phyloP scores from a whole-genome alignment of 1,140 invertebrate species.

The Helicoverpa zea region DNA sequence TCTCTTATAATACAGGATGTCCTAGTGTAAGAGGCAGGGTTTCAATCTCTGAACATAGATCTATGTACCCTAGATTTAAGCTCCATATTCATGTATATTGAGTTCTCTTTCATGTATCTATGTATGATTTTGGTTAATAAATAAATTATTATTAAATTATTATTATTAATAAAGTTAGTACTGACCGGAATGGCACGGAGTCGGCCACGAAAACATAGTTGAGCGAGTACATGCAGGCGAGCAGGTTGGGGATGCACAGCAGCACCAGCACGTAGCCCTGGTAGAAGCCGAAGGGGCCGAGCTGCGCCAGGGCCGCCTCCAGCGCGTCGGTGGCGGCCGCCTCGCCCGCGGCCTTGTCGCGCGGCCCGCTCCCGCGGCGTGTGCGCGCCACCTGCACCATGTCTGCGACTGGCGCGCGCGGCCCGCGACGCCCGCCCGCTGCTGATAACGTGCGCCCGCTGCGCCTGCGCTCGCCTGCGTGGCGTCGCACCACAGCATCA shows the following conservation, averaged over 20 bases:
- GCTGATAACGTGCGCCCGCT: constrained; percentile 26
- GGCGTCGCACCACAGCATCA: neutral
- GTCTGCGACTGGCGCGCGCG: constrained; percentile 9
- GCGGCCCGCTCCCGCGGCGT: constrained; percentile 35
- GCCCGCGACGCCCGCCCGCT: neutral
- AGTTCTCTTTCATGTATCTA: no score
- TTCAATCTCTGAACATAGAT: no score
- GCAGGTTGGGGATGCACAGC: constrained; percentile 85
- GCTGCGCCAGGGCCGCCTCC: constrained; percentile 67
- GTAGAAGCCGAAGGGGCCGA: constrained; percentile 86
- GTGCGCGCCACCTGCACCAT: neutral
- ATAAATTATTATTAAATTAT: no score
- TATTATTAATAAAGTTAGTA: no score
- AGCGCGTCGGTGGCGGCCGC: constrained; percentile 59
- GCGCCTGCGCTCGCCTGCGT: neutral
- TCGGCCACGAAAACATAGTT: constrained; percentile 87
- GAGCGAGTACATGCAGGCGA: constrained; percentile 85
- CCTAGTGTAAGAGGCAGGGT: no score
- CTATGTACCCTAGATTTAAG: no score
- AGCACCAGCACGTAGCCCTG: constrained; percentile 85
- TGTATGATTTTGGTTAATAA: no score
- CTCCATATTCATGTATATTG: no score
- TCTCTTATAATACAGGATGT: no score
- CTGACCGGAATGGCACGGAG: constrained; percentile 86
- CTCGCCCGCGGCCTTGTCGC: constrained; percentile 37